Evolutionary conservation across 1,140 invertebrate species (phyloP).

Genomic region (Macrobrachium rosenbergii): DNA sequence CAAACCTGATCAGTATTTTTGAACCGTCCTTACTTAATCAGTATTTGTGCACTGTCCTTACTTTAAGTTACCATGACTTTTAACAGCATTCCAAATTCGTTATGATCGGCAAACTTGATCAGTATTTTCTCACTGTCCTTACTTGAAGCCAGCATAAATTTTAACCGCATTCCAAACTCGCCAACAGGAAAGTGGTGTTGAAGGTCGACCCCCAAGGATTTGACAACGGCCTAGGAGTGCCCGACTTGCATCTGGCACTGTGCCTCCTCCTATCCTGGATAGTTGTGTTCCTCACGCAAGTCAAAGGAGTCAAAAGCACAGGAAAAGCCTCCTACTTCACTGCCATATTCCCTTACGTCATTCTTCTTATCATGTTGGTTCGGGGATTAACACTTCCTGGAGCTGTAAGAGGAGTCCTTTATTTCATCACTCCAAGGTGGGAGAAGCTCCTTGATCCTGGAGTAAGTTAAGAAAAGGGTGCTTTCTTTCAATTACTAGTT

Average conservation of each 20-base stretch:
- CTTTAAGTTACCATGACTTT: too few species aligned
- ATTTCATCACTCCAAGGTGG: slow-evolving; percentile 91
- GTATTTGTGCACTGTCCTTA: too few species aligned
- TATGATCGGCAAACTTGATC: too few species aligned
- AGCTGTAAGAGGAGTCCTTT: slow-evolving; percentile 89
- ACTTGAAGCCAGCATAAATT: too few species aligned
- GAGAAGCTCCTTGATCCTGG: slow-evolving; percentile 74
- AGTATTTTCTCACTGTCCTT: too few species aligned
- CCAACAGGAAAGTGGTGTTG: slow-evolving; percentile 29
- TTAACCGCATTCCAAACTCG: neutral
- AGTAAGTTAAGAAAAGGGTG: slow-evolving; percentile 60
- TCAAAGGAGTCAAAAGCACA: slow-evolving; percentile 85
- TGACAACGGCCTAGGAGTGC: slow-evolving; percentile 70
- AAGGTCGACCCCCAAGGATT: slow-evolving; percentile 35
- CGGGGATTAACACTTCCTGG: slow-evolving; percentile 86
- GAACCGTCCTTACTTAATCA: too few species aligned
- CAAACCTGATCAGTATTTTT: too few species aligned
- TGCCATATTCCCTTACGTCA: slow-evolving; percentile 76
- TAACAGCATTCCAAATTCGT: too few species aligned
- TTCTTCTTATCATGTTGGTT: slow-evolving; percentile 83
- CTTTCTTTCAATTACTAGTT: too few species aligned
- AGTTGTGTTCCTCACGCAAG: slow-evolving; percentile 81
- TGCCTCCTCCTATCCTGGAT: slow-evolving; percentile 84
- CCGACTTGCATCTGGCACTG: slow-evolving; percentile 76
- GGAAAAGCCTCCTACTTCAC: slow-evolving; percentile 86